These are phyloP conservation scores for Ormyrus labotus DNA, from an alignment of 2,888 invertebrate species.

Conservation along the genomic window DNA sequence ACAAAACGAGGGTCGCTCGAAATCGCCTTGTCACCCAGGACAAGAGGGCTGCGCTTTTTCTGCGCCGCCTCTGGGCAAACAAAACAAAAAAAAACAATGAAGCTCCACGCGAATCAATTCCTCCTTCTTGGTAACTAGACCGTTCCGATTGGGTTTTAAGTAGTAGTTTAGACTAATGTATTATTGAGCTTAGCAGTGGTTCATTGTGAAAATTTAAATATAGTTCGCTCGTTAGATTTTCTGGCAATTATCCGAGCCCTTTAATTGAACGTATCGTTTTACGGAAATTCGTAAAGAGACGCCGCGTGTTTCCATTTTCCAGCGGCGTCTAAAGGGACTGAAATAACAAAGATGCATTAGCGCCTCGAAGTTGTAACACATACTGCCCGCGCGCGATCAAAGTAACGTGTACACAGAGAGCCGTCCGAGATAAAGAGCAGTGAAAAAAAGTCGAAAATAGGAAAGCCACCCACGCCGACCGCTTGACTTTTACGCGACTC, in stretches of 20 bases:
- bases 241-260: too few relatives aligned
- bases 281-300: conserved; percentile 37
- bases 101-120: conserved; percentile 50
- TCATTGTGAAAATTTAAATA: too few relatives aligned
- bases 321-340: conserved; percentile 66
- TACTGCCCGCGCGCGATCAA: conserved; percentile 63
- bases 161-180: too few relatives aligned
- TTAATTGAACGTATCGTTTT: conserved; percentile 27
- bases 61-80: conserved; percentile 7
- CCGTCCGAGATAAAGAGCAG: conserved; percentile 55
- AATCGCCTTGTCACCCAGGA: conserved; percentile 71
- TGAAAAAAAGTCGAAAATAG: conserved; percentile 69
- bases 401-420: conserved; percentile 62
- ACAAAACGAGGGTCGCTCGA: conserved; percentile 71
- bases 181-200: too few relatives aligned
- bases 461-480: conserved; percentile 71
- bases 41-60: conserved; percentile 62
- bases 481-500: conserved; percentile 67
- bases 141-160: too few relatives aligned
- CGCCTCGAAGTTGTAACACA: conserved; percentile 60
- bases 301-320: conserved; percentile 39
- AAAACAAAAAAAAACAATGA: conserved; percentile 3
- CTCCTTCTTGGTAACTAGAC: not conserved
- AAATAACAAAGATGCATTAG: conserved; percentile 73
- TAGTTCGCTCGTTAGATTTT: too few relatives aligned